A percentile compares a stretch with the other conserved stretches of the same genome.
These are phyloP conservation scores for Drosophila limbata DNA, from an alignment of 2,888 invertebrate genomes.

Conservation along the genomic window DNA sequence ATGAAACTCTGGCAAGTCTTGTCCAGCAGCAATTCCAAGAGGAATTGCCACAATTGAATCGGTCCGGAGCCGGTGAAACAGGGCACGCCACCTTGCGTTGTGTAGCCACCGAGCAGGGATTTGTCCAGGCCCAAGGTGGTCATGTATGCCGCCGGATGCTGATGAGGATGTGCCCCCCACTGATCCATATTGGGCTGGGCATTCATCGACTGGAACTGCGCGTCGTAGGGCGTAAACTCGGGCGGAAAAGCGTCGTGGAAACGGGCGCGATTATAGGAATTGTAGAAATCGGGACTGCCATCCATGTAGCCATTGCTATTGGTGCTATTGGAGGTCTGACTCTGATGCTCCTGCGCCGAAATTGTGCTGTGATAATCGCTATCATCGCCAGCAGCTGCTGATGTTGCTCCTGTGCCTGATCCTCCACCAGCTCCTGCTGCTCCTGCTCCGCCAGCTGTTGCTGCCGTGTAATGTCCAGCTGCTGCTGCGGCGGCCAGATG, in stretches of 20 bases:
- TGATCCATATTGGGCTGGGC: conserved; percentile 87
- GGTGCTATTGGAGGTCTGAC: conserved; percentile 64
- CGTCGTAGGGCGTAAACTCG: conserved; percentile 87
- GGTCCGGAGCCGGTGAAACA: conserved; percentile 95
- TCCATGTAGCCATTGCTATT: conserved; percentile 78
- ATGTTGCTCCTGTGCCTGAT: conserved; percentile 25
- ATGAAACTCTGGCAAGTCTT: conserved; percentile 98
- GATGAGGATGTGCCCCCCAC: conserved; percentile 85
- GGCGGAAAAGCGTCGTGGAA: conserved; percentile 83
- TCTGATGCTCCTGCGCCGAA: conserved; percentile 81
- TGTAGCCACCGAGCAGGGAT: conserved; percentile 83
- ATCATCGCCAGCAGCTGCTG: conserved; percentile 64
- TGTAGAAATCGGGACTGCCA: conserved; percentile 80
- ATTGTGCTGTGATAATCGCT: conserved; percentile 80
- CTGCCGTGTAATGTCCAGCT: conserved; percentile 70
- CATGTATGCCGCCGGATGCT: conserved; percentile 86
- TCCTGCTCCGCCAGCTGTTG: conserved; percentile 63
- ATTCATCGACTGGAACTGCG: conserved; percentile 91
- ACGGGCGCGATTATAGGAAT: conserved; percentile 81
- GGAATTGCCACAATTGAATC: conserved; percentile 99
- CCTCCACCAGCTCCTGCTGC: conserved; percentile 44
- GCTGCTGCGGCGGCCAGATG: conserved; percentile 69
- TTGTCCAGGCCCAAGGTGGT: conserved; percentile 86
- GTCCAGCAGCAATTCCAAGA: conserved; percentile 97
- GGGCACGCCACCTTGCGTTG: conserved; percentile 85